Evolutionary conservation across 2,797 vertebrate species (phyloP).

Genomic region (Melanotaenia pygmaea): DNA sequence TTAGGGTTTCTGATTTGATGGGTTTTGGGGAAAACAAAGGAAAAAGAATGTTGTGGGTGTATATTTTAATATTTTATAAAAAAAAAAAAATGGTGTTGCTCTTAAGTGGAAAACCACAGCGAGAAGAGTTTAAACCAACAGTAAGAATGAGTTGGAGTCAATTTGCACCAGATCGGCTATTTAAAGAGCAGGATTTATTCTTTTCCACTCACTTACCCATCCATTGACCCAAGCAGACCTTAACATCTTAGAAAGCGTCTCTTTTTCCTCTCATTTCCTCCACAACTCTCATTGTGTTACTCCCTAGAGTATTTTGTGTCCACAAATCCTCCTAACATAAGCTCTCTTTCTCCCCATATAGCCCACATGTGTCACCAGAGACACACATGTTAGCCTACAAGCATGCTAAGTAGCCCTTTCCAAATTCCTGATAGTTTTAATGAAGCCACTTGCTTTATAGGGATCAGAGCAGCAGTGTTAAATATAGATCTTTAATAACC

Average conservation of each 20-base stretch:
- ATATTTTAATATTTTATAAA: constrained; percentile 32
- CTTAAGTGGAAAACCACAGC: constrained; percentile 45
- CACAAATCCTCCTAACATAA: constrained; percentile 43
- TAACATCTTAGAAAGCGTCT: constrained; percentile 45
- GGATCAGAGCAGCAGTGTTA: constrained; percentile 63
- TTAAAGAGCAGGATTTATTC: constrained; percentile 34
- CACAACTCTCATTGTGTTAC: constrained; percentile 29
- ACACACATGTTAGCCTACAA: constrained; percentile 52
- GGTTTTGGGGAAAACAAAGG: neutral
- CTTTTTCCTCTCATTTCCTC: constrained; percentile 61
- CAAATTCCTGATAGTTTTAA: constrained; percentile 67
- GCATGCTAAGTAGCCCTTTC: constrained; percentile 54
- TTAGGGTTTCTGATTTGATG: constrained; percentile 10
- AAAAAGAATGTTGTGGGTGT: neutral
- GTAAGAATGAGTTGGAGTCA: constrained; percentile 39
- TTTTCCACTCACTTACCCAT: constrained; percentile 66
- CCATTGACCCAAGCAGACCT: constrained; percentile 51
- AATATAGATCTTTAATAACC: constrained; percentile 70
- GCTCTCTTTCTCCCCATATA: constrained; percentile 40
- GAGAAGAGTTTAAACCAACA: neutral
- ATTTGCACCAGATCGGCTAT: constrained; percentile 46
- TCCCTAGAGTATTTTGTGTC: constrained; percentile 57
- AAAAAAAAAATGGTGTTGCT: neutral
- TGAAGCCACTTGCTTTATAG: constrained; percentile 50
- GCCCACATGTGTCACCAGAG: constrained; percentile 54